Evolutionary conservation across 2,113 vertebrate species (phyloP).

Genomic region (Falcunculus frontatus): DNA sequence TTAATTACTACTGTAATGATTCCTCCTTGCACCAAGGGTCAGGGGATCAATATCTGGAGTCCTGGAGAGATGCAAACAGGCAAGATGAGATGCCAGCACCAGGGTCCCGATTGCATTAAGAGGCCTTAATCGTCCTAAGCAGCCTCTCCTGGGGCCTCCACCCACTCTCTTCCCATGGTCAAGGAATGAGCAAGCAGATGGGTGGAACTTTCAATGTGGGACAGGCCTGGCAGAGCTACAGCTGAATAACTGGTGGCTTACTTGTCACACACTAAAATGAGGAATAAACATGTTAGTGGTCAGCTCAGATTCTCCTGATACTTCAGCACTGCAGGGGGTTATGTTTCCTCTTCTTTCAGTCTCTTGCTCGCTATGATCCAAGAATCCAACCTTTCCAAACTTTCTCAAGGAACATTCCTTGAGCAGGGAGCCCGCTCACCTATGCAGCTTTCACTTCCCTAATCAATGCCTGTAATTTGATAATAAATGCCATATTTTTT

Average conservation of each 20-base stretch:
- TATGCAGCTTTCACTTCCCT: neutral
- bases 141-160: neutral
- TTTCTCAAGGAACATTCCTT: neutral
- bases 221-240: neutral
- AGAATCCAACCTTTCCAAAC: neutral
- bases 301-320: neutral
- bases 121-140: neutral
- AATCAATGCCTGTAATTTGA: accelerated
- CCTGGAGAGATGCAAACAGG: neutral
- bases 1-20: neutral
- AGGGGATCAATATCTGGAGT: neutral
- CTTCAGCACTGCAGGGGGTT: neutral
- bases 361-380: neutral
- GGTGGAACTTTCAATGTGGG: neutral
- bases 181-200: neutral
- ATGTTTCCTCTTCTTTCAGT: neutral
- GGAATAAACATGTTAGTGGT: neutral
- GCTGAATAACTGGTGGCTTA: neutral
- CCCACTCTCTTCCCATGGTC: neutral
- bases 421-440: neutral
- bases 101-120: neutral
- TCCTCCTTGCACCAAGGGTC: neutral
- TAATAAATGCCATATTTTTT: neutral
- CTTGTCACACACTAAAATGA: neutral
- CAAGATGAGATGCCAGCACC: neutral